phyloP scores from a whole-genome alignment of 2,113 vertebrate species.

The Charadrius vociferus region DNA sequence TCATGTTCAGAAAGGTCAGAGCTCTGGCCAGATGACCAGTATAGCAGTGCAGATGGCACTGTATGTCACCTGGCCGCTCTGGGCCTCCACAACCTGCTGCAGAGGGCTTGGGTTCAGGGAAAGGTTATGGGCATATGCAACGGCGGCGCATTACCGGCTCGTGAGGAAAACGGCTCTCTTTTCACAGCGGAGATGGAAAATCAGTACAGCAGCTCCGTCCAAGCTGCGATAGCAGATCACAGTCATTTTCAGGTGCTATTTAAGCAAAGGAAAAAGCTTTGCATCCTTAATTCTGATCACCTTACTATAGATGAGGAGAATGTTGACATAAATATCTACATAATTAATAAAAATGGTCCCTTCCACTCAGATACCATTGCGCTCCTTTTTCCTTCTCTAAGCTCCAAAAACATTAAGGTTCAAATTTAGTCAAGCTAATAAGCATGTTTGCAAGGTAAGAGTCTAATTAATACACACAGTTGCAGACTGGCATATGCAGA shows the following conservation, averaged over 20 bases:
- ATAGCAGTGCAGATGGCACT: constrained; percentile 78
- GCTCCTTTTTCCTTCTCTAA: background rate
- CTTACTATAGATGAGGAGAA: background rate
- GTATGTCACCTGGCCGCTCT: constrained; percentile 76
- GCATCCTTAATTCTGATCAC: background rate
- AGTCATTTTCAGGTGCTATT: background rate
- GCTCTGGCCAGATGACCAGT: constrained; percentile 82
- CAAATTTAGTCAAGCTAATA: background rate
- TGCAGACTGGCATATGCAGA: background rate
- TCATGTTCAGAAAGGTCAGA: constrained; percentile 83
- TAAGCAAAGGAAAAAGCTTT: background rate
- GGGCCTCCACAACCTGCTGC: constrained; percentile 78
- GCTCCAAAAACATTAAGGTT: background rate
- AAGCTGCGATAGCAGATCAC: background rate
- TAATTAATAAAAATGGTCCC: background rate
- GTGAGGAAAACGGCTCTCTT: background rate
- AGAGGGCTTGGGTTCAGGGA: constrained; percentile 75
- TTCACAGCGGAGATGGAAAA: constrained; percentile 14
- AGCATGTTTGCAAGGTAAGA: background rate
- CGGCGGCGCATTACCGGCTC: constrained; percentile 10
- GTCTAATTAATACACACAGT: background rate
- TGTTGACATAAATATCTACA: background rate
- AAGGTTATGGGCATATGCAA: constrained; percentile 75
- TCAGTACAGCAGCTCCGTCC: background rate
- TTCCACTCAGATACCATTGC: background rate